These are phyloP conservation scores for Apus apus DNA, from an alignment of 2,113 vertebrate species.

Conservation along the genomic window DNA sequence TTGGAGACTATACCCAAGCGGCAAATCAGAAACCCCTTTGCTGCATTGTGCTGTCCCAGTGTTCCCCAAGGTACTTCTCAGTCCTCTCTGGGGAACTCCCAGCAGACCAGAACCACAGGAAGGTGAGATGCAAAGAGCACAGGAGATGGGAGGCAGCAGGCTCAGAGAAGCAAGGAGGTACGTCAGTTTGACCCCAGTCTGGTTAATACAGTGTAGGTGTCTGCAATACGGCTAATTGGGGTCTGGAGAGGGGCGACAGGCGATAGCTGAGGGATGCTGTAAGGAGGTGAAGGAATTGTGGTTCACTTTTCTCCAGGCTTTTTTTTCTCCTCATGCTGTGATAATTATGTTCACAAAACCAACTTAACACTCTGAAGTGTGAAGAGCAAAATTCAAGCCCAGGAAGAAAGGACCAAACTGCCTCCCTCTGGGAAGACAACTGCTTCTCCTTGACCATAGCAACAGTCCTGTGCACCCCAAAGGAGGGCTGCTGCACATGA, in stretches of 20 bases:
- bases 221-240: accelerated
- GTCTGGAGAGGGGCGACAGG: neutral
- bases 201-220: neutral
- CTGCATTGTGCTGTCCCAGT: neutral
- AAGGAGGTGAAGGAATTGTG: neutral
- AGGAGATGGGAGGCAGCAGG: neutral
- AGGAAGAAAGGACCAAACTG: neutral
- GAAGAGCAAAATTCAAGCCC: neutral
- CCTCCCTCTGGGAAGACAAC: neutral
- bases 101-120: neutral
- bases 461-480: neutral
- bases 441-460: neutral
- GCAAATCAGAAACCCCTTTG: neutral
- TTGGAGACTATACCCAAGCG: neutral
- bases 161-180: accelerated
- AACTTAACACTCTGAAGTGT: neutral
- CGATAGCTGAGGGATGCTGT: neutral
- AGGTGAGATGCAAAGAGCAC: accelerated
- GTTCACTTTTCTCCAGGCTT: neutral
- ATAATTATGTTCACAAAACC: neutral
- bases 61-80: neutral
- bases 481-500: neutral
- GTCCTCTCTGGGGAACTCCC: neutral
- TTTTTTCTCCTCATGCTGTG: neutral
- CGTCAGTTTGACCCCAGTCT: neutral